These are phyloP conservation scores for Drosophila acutilabella DNA, from an alignment of 2,888 invertebrate genomes.

Conservation along the genomic window DNA sequence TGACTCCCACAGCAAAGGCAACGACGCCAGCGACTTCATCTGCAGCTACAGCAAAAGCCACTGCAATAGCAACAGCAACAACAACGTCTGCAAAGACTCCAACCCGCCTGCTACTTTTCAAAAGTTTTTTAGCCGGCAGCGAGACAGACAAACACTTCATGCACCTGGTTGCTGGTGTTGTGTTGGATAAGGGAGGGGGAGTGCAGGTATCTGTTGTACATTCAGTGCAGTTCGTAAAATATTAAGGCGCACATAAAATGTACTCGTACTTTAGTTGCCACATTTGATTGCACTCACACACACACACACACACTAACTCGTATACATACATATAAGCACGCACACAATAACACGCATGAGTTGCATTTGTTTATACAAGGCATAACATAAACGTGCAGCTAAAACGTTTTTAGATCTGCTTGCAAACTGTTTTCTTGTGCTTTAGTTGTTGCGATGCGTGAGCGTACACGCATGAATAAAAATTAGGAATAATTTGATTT, in stretches of 20 bases:
- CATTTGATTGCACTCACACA: slow-evolving; percentile 43
- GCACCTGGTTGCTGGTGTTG: slow-evolving; percentile 40
- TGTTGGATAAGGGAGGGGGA: neutral
- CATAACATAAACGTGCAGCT: slow-evolving; percentile 40
- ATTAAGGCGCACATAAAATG: slow-evolving; percentile 54
- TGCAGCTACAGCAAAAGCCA: slow-evolving; percentile 8
- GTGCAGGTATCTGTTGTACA: slow-evolving; percentile 54
- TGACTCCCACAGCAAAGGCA: slow-evolving; percentile 43
- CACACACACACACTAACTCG: slow-evolving; percentile 35
- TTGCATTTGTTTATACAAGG: slow-evolving; percentile 71
- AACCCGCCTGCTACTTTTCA: slow-evolving; percentile 27
- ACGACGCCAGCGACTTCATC: slow-evolving; percentile 14
- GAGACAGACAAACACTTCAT: slow-evolving; percentile 43
- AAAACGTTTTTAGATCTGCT: slow-evolving; percentile 31
- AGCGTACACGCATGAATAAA: slow-evolving; percentile 26
- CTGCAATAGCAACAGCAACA: neutral
- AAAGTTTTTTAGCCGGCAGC: slow-evolving; percentile 40
- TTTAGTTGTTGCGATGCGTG: slow-evolving; percentile 12
- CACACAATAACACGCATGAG: slow-evolving; percentile 65
- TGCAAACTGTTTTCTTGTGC: slow-evolving; percentile 15
- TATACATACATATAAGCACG: slow-evolving; percentile 24
- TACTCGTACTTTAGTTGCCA: slow-evolving; percentile 37
- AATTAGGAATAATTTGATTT: slow-evolving; percentile 36
- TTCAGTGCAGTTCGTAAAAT: slow-evolving; percentile 61
- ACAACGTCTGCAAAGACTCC: slow-evolving; percentile 16